Conservation (phyloP, 2,797 vertebrate species). For the Acomys russatus region DNA sequence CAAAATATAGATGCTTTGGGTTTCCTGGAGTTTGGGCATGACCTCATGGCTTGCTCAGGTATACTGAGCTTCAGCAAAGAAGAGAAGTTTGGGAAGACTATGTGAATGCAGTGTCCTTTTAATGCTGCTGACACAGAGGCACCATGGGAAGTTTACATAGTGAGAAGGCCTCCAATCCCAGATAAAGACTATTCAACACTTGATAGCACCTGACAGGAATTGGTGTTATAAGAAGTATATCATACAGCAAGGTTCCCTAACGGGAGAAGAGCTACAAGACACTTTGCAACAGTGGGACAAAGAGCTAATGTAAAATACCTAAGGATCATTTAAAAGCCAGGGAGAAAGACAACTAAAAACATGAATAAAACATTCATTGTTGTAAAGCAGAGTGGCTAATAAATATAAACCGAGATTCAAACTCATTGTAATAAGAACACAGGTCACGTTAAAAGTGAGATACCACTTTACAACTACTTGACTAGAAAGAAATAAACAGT, state of each 20-base stretch:
- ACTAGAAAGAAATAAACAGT: neutral
- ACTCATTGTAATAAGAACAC: neutral
- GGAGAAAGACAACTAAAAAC: neutral
- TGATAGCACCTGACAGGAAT: no score
- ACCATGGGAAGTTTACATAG: neutral
- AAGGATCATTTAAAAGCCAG: neutral
- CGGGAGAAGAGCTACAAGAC: neutral
- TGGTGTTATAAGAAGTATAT: neutral
- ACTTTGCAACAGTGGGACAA: conserved; percentile 5
- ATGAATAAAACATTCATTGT: conserved; percentile 10
- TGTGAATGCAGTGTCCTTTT: neutral
- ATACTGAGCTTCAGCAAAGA: neutral
- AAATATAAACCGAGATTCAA: neutral
- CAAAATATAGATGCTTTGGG: neutral
- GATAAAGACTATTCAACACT: neutral
- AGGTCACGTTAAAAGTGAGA: neutral
- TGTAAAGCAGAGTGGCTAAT: neutral
- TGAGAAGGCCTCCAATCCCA: neutral
- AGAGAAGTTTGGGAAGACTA: neutral
- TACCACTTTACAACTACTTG: neutral
- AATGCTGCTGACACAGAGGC: neutral
- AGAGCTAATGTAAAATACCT: neutral
- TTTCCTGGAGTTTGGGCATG: neutral
- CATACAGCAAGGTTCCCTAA: neutral
- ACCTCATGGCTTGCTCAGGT: neutral